A percentile compares a stretch with the other conserved stretches of the same genome.
These are phyloP conservation scores for Chrysopilus asiliformis DNA, from an alignment of 2,888 invertebrate species.

Conservation along the genomic window DNA sequence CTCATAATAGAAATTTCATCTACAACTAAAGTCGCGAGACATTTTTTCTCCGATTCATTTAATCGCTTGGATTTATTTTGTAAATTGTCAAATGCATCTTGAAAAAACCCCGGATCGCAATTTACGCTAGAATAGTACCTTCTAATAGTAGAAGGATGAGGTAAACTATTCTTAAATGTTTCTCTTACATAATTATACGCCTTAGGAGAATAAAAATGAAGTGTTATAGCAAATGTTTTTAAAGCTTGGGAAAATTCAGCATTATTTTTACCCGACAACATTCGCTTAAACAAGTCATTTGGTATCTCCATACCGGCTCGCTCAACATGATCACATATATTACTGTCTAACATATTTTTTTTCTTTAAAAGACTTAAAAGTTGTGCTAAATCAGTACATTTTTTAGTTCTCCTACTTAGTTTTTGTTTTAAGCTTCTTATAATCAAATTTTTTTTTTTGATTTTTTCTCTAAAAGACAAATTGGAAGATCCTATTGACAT, in stretches of 20 bases:
- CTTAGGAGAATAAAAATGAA: slow-evolving; percentile 24
- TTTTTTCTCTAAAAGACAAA: no score
- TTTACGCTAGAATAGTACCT: slow-evolving; percentile 24
- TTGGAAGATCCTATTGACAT: no score
- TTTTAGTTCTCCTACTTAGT: no score
- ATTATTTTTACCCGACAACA: background rate
- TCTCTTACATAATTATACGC: slow-evolving; percentile 25
- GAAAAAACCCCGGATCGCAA: slow-evolving; percentile 24
- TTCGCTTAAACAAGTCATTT: background rate
- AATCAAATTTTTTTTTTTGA: no score
- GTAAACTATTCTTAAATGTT: slow-evolving; percentile 21
- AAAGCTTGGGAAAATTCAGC: slow-evolving; percentile 16
- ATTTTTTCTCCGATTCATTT: background rate
- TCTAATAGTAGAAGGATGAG: slow-evolving; percentile 21
- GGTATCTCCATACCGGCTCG: background rate
- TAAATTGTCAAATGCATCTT: no score
- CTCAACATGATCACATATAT: no score
- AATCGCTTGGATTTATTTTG: no score
- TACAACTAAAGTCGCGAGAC: background rate
- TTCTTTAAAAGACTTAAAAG: no score
- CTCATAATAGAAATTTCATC: background rate
- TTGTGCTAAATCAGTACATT: no score
- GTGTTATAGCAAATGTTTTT: slow-evolving; percentile 21
- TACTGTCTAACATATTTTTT: no score
- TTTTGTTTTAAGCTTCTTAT: no score